Conservation (phyloP, 2,888 invertebrate species). For the Tetragonisca angustula region DNA sequence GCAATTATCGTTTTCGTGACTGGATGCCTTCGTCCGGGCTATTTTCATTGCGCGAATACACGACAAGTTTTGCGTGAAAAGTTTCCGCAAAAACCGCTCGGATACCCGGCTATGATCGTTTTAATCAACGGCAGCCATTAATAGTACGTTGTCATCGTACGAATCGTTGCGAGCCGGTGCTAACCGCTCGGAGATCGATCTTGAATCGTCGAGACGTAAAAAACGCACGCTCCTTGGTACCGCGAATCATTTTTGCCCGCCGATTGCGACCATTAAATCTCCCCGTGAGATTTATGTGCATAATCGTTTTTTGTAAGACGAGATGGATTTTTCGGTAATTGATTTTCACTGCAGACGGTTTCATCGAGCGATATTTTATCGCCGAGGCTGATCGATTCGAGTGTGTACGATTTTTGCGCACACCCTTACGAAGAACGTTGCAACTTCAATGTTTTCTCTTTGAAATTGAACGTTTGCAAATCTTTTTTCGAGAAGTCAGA, state of each 20-base stretch:
- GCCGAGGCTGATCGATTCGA: background rate
- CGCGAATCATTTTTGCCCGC: background rate
- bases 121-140: slow-evolving; percentile 39
- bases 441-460: too few species aligned
- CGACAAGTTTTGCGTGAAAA: background rate
- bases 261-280: background rate
- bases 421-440: too few species aligned
- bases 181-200: slow-evolving; percentile 21
- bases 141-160: slow-evolving; percentile 29
- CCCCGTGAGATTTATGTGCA: background rate
- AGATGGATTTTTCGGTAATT: background rate
- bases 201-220: slow-evolving; percentile 4
- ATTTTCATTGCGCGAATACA: slow-evolving; percentile 37
- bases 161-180: slow-evolving; percentile 4
- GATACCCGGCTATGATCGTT: slow-evolving; percentile 12
- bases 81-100: background rate
- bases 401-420: too few species aligned
- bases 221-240: background rate
- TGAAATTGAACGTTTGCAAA: too few species aligned
- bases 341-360: background rate
- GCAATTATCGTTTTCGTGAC: slow-evolving; percentile 42
- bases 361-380: background rate
- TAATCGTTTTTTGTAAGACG: background rate
- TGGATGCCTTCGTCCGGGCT: background rate
- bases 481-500: too few species aligned